Evolutionary conservation across 2,113 vertebrate species (phyloP).

Genomic region (Pterocles burchelli): DNA sequence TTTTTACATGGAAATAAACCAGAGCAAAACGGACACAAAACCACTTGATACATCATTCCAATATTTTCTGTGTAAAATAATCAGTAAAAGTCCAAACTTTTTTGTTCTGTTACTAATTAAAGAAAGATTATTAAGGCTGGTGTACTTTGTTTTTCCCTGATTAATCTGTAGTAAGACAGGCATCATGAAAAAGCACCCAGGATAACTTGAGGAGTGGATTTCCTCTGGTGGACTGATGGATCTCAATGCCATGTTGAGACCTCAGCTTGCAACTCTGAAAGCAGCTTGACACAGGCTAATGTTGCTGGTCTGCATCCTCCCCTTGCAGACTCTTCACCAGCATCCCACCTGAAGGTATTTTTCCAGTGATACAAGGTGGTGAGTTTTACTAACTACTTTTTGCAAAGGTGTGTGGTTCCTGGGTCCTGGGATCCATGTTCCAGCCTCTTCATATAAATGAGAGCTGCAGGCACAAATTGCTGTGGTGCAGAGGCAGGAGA

Average conservation of each 20-base stretch:
- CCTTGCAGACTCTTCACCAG: not conserved
- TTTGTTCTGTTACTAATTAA: slow-evolving; percentile 34
- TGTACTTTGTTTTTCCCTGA: not conserved
- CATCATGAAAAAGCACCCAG: not conserved
- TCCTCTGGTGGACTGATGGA: not conserved
- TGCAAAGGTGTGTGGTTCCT: not conserved
- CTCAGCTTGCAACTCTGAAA: not conserved
- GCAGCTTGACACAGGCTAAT: accelerated
- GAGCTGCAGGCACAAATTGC: not conserved
- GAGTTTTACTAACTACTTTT: not conserved
- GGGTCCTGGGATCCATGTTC: not conserved
- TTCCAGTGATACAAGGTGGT: not conserved
- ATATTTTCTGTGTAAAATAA: not conserved
- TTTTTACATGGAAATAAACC: slow-evolving; percentile 61
- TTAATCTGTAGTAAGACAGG: not conserved
- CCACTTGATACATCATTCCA: not conserved
- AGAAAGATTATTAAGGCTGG: not conserved
- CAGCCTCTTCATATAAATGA: not conserved
- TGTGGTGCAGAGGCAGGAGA: not conserved
- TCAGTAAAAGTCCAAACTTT: not conserved
- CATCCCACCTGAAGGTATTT: not conserved
- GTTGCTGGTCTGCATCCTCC: not conserved
- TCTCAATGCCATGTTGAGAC: not conserved
- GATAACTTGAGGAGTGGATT: not conserved
- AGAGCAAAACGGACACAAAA: not conserved